Evolutionary conservation across 2,113 vertebrate species (phyloP).

Genomic region (Ceyx melanurus): DNA sequence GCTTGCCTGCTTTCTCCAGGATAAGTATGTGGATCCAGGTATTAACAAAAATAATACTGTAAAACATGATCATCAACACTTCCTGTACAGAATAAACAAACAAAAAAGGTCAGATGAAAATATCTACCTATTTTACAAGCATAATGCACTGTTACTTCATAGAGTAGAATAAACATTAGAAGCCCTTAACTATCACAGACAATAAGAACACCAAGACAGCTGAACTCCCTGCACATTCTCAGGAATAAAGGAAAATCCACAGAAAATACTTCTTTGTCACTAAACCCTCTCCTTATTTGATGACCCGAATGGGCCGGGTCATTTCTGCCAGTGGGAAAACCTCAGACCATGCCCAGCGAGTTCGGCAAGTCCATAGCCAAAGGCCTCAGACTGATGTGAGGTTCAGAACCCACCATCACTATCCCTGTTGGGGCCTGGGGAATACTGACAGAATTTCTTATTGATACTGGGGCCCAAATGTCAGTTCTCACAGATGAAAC

Average conservation of each 20-base stretch:
- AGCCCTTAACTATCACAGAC: not conserved
- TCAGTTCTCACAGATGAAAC: no score
- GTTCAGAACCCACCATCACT: no score
- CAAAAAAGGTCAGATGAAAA: not conserved
- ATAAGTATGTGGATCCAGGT: not conserved
- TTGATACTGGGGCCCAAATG: no score
- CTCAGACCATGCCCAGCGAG: no score
- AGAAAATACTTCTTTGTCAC: not conserved
- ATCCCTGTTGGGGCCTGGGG: no score
- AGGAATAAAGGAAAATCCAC: not conserved
- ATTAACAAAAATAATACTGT: not conserved
- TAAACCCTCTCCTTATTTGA: not conserved
- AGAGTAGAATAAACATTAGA: not conserved
- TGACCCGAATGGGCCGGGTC: no score
- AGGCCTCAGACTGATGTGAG: no score
- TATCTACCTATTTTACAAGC: not conserved
- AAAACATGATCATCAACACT: not conserved
- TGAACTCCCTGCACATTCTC: accelerated
- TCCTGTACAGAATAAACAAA: not conserved
- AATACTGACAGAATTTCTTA: no score
- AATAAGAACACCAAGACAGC: not conserved
- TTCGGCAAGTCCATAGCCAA: no score
- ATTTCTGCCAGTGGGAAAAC: no score
- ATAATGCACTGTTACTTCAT: not conserved
- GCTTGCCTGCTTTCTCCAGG: not conserved